A percentile compares a stretch with the other conserved stretches of the same genome.
phyloP scores from a whole-genome alignment of 2,113 vertebrate genomes.

The Periophthalmus modestus region DNA sequence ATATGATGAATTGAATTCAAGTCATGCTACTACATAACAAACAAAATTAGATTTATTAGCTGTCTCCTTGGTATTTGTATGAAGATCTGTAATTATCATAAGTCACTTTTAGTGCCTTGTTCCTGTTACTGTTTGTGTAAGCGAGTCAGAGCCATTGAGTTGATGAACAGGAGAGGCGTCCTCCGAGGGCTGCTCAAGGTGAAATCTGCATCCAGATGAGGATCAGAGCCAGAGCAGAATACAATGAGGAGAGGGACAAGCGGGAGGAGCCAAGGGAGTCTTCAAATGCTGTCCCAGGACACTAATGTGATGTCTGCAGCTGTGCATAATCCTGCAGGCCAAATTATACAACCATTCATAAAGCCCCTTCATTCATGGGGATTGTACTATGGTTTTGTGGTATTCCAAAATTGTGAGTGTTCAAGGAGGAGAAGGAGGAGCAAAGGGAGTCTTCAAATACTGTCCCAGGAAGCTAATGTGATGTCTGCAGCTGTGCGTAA shows the following conservation, averaged over 20 bases:
- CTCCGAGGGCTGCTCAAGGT: constrained; percentile 52
- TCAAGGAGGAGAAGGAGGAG: background rate
- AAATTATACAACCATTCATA: too few relatives aligned
- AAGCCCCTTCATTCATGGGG: background rate
- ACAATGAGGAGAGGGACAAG: background rate
- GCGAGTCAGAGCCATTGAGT: constrained; percentile 8
- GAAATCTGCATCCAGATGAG: constrained; percentile 16
- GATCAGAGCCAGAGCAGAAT: background rate
- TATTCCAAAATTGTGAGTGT: too few relatives aligned
- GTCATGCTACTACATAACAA: background rate
- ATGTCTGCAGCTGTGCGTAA: background rate
- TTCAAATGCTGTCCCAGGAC: constrained; percentile 21
- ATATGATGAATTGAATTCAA: background rate
- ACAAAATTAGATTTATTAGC: background rate
- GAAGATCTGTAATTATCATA: constrained; percentile 15
- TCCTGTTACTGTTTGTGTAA: constrained; percentile 43
- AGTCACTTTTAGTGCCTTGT: constrained; percentile 4
- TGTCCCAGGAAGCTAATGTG: constrained; percentile 13
- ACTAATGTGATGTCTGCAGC: constrained; percentile 2
- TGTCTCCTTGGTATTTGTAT: constrained; percentile 1
- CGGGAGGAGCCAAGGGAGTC: constrained; percentile 21
- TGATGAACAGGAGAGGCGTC: constrained; percentile 24
- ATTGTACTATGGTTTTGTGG: too few relatives aligned
- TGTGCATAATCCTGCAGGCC: too few relatives aligned
- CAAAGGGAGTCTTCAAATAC: constrained; percentile 31